Percentiles rank a stretch among this genome's conserved stretches.
Conservation (phyloP, 2,113 vertebrate genomes). For the Perccottus glenii region DNA sequence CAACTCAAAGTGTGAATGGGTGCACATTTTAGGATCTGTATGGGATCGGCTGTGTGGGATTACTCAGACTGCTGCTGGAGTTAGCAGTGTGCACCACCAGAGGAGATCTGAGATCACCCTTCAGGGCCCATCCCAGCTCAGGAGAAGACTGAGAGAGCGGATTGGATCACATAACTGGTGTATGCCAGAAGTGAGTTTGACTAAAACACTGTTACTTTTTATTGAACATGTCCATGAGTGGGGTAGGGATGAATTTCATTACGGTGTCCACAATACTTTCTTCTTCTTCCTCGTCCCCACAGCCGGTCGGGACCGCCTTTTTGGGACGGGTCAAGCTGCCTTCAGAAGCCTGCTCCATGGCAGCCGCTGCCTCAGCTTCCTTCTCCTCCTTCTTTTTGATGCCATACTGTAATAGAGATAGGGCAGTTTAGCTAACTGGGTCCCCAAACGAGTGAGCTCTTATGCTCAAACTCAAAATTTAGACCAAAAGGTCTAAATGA, state of each 20-base stretch:
- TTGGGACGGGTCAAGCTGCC: slow-evolving; percentile 95
- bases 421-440: not conserved
- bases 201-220: slow-evolving; percentile 85
- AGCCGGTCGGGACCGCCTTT: slow-evolving; percentile 85
- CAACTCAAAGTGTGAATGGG: slow-evolving; percentile 71
- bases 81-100: slow-evolving; percentile 33
- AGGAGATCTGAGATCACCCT: slow-evolving; percentile 27
- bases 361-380: slow-evolving; percentile 93
- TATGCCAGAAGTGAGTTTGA: slow-evolving; percentile 30
- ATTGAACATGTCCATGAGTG: slow-evolving; percentile 97
- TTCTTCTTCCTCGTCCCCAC: slow-evolving; percentile 87
- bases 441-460: too few species aligned
- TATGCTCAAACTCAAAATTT: too few species aligned
- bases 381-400: slow-evolving; percentile 99
- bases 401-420: slow-evolving; percentile 84
- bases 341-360: slow-evolving; percentile 92
- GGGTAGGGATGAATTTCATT: slow-evolving; percentile 96
- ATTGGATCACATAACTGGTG: slow-evolving; percentile 40
- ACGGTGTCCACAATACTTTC: slow-evolving; percentile 97
- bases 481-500: too few species aligned
- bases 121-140: slow-evolving; percentile 24
- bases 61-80: slow-evolving; percentile 22
- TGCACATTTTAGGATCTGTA: slow-evolving; percentile 51
- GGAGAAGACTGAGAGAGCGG: not conserved
- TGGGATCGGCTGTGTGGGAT: slow-evolving; percentile 45